Base-by-base conservation (phyloP, 2,113 vertebrate genomes). In the Columba janthina region DNA sequence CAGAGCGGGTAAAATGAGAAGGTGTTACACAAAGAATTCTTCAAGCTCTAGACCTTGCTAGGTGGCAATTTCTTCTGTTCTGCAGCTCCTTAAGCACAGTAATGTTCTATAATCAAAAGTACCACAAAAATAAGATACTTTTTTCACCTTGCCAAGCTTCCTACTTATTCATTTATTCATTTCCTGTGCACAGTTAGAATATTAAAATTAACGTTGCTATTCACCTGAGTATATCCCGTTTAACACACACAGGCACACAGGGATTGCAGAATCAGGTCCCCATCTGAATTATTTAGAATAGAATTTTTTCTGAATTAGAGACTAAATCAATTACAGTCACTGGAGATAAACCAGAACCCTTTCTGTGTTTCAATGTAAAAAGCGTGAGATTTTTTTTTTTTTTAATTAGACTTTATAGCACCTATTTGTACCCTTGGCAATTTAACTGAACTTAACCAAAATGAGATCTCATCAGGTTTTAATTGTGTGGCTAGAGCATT, bases 381-480 rank as follows among this genome's bases (percentile, higher is more conserved):
- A 90, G 29, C 56, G 28, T 32, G 11, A 83, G 29, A 29, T 8
- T 40, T 6, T 50, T 10, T 42, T 10, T 40, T 62, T 54, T 20
- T 53, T 81, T 38, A 65, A 84, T 84, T 81, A 72, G 38, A 64
- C 16, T 60, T 83, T 57, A 48, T 60, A 64, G 32, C 20, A 86
- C 22, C 20, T 83, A 40, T 31, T 84, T 69, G 21, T 64, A 78
- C 42, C 21, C 56, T 78, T 90, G 69, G 53, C 32, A 89, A 34
- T 74, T 86, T 81, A 84, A 73, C 11, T 21, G 51, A 89, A 64
- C 10, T 86, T 85, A 90, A 66, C 24, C 22, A 81, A 88, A 92
- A 72, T 60, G 69, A 83, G 24, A 80, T 94, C 64, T 94, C 60
- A 90, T 90, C 70, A 85, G 58, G 29, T 89, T 89, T 93, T 85